Evolutionary conservation across 2,113 vertebrate genomes (phyloP).

Genomic region (Zosterops borbonicus): DNA sequence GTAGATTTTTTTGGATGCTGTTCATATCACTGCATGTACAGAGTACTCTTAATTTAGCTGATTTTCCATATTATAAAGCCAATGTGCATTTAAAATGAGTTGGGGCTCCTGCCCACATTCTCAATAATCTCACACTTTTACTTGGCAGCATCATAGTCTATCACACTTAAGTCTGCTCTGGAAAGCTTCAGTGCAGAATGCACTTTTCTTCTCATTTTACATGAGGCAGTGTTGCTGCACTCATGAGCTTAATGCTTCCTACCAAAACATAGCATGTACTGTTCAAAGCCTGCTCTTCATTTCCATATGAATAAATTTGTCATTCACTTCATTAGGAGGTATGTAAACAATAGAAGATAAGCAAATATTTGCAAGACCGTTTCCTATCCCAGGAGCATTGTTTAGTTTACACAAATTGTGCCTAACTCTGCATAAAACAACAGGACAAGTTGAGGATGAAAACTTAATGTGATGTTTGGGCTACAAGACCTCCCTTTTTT

Average conservation of each 20-base stretch:
- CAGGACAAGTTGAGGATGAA: neutral
- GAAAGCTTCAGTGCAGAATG: neutral
- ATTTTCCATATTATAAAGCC: neutral
- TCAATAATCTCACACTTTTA: neutral
- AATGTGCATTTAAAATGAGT: neutral
- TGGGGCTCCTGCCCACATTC: neutral
- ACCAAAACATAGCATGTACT: neutral
- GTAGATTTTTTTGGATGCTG: neutral
- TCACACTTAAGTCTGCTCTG: neutral
- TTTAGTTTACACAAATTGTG: neutral
- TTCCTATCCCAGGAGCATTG: neutral
- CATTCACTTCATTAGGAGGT: neutral
- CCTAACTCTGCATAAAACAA: neutral
- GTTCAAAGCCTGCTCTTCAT: neutral
- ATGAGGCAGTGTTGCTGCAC: neutral
- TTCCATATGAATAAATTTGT: neutral
- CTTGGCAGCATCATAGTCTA: neutral
- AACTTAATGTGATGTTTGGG: neutral
- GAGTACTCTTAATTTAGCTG: neutral
- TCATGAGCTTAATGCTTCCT: neutral
- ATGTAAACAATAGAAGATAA: neutral
- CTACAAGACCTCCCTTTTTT: neutral
- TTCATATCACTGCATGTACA: neutral
- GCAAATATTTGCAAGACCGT: neutral
- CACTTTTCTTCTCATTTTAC: neutral